A percentile compares a stretch with the other conserved stretches of the same genome.
Evolutionary conservation across 2,113 vertebrate species (phyloP).

Genomic region (Phrynosoma blainvillii): DNA sequence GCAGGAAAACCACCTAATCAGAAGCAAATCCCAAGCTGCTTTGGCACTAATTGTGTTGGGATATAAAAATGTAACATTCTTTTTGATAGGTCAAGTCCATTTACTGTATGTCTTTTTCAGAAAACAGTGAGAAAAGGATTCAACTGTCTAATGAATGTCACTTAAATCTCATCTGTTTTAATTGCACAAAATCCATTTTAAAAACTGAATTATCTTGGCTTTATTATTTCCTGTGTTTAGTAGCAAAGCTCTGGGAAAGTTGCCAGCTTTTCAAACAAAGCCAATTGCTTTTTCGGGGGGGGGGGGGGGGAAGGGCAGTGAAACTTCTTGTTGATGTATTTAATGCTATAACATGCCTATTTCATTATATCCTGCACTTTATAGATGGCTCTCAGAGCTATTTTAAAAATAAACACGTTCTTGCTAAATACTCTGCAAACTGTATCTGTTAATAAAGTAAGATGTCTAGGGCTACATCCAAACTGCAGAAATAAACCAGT

Average conservation of each 20-base stretch:
- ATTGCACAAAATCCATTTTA: slow-evolving; percentile 52
- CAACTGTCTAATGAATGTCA: neutral
- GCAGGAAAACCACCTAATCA: slow-evolving; percentile 35
- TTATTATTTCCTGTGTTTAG: slow-evolving; percentile 27
- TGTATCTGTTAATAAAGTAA: neutral
- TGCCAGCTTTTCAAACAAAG: slow-evolving; percentile 54
- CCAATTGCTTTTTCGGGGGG: slow-evolving; percentile 44
- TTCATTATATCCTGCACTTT: slow-evolving; percentile 15
- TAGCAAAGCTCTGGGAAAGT: slow-evolving; percentile 52
- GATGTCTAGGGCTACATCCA: no score
- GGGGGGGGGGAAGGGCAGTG: slow-evolving; percentile 8
- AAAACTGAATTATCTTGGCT: slow-evolving; percentile 58
- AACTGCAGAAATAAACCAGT: no score
- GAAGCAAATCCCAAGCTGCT: slow-evolving; percentile 16
- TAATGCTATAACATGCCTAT: slow-evolving; percentile 34
- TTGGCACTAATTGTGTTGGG: slow-evolving; percentile 23
- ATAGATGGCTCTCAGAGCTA: slow-evolving; percentile 12
- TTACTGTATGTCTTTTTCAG: slow-evolving; percentile 35
- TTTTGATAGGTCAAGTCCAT: slow-evolving; percentile 8
- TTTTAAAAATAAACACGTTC: neutral
- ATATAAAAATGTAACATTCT: slow-evolving; percentile 27
- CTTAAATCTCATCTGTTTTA: slow-evolving; percentile 57
- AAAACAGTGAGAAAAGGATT: slow-evolving; percentile 11
- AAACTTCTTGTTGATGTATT: slow-evolving; percentile 41
- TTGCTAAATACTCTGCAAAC: neutral